phyloP scores from a whole-genome alignment of 1,140 invertebrate genomes.

The Zaprionus capensis region DNA sequence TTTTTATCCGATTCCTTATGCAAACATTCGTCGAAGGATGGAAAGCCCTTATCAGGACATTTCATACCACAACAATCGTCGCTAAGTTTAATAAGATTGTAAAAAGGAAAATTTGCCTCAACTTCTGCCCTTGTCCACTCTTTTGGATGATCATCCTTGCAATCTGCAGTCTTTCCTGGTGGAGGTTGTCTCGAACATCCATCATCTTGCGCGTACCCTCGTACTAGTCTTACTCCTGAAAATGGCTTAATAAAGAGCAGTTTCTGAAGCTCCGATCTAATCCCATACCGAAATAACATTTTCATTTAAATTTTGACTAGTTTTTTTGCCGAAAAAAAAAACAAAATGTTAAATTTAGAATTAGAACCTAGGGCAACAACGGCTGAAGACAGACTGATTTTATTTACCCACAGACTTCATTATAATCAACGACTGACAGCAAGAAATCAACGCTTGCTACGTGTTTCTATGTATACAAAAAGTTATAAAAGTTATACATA shows the following conservation, averaged over 20 bases:
- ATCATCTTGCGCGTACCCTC: background rate
- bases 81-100: slow-evolving; percentile 27
- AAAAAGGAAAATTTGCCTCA: slow-evolving; percentile 30
- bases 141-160: slow-evolving; percentile 21
- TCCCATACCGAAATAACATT: background rate
- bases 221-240: background rate
- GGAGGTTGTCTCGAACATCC: background rate
- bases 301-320: background rate
- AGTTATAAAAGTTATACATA: background rate
- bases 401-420: background rate
- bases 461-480: background rate
- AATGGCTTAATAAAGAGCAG: background rate
- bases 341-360: background rate
- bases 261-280: background rate
- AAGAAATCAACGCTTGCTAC: background rate
- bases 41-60: slow-evolving; percentile 12
- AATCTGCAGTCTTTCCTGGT: background rate
- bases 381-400: background rate
- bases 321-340: background rate
- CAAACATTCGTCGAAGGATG: slow-evolving; percentile 34
- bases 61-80: slow-evolving; percentile 32
- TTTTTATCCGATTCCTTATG: slow-evolving; percentile 52
- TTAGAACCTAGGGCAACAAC: background rate
- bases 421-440: background rate
- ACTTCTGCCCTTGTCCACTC: slow-evolving; percentile 5